Base-by-base conservation (phyloP, 2,888 invertebrate species). In the Nymphalis polychloros region DNA sequence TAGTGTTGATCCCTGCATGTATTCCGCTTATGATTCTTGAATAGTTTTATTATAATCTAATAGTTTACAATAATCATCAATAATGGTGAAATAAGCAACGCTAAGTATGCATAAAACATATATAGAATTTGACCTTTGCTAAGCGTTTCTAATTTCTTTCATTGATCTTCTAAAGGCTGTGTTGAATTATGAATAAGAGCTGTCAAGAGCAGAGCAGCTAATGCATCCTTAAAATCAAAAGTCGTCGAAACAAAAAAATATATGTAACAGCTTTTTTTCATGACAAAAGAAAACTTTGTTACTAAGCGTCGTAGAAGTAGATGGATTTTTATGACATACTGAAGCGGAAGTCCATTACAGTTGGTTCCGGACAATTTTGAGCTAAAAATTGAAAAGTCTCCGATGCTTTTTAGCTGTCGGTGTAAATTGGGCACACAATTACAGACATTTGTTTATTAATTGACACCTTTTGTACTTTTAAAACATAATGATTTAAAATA, bases 331-430 rank as follows among this genome's bases (percentile, higher is more conserved):
- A 65, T 65, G 46, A 50, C 46, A 59, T n/a, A 27, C 59, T n/a
- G 17, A 46, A 65, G 60, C 53, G 61, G 66, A 61, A 55, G 53
- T 66, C 66, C 66, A 66, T 66, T 66, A 66, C 66, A 13, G 61
- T 19, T 23, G 52, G 19, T 53, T 52, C 53, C 66, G 66, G 61
- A 48, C 66, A 66, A 53, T 66, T 61, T 66, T 66, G 55, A 55
- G 55, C 55, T 55, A 55, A 55, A 55, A 55, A 55, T 55, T 31
- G 55, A 55, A 55, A 55, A 55, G 2, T 55, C 6, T 52, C 52
- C 23, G 52, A 52, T 13, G n/a, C 55, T 55, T 55, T 55, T 55
- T 55, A 31, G 55, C 55, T 55, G 55, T 35, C 55, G 31, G n/a
- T 55, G n/a, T 55, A 31, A 55, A 35, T 55, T n/a, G 17, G 8